Percentiles rank a stretch among this genome's conserved stretches.
phyloP scores from a whole-genome alignment of 2,113 vertebrate genomes.

The Trichomycterus rosablanca region DNA sequence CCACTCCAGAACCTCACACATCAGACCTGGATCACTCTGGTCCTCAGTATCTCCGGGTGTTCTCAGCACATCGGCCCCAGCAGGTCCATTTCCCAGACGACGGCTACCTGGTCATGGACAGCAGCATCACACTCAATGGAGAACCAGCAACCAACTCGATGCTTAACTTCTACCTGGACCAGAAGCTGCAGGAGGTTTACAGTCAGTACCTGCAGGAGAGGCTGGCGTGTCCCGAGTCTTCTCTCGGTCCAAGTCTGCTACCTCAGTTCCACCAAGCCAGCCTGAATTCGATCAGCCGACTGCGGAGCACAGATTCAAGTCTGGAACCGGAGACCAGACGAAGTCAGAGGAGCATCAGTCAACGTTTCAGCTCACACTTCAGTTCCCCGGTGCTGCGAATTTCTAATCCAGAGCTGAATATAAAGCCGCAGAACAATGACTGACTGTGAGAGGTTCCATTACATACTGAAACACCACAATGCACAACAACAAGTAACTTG shows the following conservation, averaged over 20 bases:
- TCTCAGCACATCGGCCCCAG: not conserved
- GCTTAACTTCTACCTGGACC: constrained; percentile 81
- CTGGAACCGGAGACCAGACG: constrained; percentile 51
- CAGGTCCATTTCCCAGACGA: constrained; percentile 45
- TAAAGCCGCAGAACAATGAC: too few species aligned
- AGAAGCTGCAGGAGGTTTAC: constrained; percentile 81
- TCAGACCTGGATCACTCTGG: constrained; percentile 41
- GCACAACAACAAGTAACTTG: not conserved
- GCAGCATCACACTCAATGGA: constrained; percentile 58
- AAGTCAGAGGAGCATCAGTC: constrained; percentile 49
- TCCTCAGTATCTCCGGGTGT: not conserved
- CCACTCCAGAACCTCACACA: constrained; percentile 29
- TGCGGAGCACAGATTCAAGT: constrained; percentile 62
- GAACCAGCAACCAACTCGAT: constrained; percentile 79
- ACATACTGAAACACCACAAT: not conserved
- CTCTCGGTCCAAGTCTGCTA: constrained; percentile 67
- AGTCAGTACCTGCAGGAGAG: constrained; percentile 82
- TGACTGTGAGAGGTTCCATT: not conserved
- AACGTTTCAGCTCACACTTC: constrained; percentile 67
- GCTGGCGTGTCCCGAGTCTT: constrained; percentile 71
- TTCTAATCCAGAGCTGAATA: constrained; percentile 61
- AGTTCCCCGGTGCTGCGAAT: constrained; percentile 80
- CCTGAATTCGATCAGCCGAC: constrained; percentile 56
- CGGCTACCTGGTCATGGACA: constrained; percentile 68
- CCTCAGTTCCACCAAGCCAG: constrained; percentile 67